Evolutionary conservation across 2,113 vertebrate species (phyloP).

Genomic region (Campylomormyrus tamandua): DNA sequence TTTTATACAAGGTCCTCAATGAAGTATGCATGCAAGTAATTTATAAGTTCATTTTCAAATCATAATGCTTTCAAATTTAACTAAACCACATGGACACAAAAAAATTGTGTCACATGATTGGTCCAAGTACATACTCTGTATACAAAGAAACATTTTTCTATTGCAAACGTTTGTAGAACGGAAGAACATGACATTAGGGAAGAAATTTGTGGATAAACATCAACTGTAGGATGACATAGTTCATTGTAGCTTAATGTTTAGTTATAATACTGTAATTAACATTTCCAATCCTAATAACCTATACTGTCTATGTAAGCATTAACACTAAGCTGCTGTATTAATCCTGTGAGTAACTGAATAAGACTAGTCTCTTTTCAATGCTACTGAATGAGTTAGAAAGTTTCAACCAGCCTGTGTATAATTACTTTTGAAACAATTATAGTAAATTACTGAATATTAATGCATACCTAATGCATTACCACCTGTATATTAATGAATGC

Average conservation of each 20-base stretch:
- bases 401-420: not conserved
- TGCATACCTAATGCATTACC: not conserved
- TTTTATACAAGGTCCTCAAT: not conserved
- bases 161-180: not conserved
- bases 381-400: not conserved
- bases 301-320: not conserved
- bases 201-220: not conserved
- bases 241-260: not conserved
- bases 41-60: not conserved
- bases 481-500: not conserved
- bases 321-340: not conserved
- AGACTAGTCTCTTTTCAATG: not conserved
- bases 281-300: not conserved
- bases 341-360: not conserved
- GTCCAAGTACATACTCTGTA: not conserved
- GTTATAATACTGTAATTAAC: not conserved
- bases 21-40: not conserved
- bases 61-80: not conserved
- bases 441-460: no score
- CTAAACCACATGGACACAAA: no score
- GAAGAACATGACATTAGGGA: not conserved
- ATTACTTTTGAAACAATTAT: not conserved
- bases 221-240: not conserved
- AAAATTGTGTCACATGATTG: not conserved
- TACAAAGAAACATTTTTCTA: not conserved